A percentile compares a stretch with the other conserved stretches of the same genome.
Evolutionary conservation across 2,113 vertebrate species (phyloP).

Genomic region (Saiga tatarica): DNA sequence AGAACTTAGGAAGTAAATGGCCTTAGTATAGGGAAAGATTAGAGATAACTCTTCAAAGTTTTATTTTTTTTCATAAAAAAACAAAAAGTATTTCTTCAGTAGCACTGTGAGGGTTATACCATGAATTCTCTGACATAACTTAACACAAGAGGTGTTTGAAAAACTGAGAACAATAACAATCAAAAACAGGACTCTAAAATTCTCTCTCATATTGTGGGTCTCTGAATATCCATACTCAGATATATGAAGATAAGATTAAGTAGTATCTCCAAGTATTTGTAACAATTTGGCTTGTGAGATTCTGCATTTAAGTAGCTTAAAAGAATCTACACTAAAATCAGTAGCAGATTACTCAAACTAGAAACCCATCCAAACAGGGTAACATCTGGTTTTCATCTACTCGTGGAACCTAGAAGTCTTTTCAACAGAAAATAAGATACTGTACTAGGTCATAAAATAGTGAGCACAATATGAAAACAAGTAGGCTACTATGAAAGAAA

Average conservation of each 20-base stretch:
- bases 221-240: slow-evolving; percentile 18
- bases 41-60: background rate
- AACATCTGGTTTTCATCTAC: slow-evolving; percentile 81
- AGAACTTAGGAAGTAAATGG: background rate
- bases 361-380: slow-evolving; percentile 62
- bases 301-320: slow-evolving; percentile 55
- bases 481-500: background rate
- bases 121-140: background rate
- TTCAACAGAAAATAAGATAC: slow-evolving; percentile 72
- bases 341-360: slow-evolving; percentile 61
- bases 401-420: slow-evolving; percentile 57
- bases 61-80: slow-evolving; percentile 29
- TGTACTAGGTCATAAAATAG: slow-evolving; percentile 57
- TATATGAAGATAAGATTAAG: slow-evolving; percentile 36
- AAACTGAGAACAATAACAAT: slow-evolving; percentile 20
- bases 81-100: slow-evolving; percentile 19
- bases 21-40: background rate
- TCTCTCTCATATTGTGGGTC: background rate
- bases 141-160: background rate
- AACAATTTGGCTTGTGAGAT: slow-evolving; percentile 49
- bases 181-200: background rate
- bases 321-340: slow-evolving; percentile 71
- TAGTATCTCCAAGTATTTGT: slow-evolving; percentile 55
- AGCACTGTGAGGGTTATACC: background rate
- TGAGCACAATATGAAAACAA: slow-evolving; percentile 35